Percentiles rank a stretch among this genome's conserved stretches.
phyloP scores from a whole-genome alignment of 2,888 invertebrate species.

The Salticus scenicus region DNA sequence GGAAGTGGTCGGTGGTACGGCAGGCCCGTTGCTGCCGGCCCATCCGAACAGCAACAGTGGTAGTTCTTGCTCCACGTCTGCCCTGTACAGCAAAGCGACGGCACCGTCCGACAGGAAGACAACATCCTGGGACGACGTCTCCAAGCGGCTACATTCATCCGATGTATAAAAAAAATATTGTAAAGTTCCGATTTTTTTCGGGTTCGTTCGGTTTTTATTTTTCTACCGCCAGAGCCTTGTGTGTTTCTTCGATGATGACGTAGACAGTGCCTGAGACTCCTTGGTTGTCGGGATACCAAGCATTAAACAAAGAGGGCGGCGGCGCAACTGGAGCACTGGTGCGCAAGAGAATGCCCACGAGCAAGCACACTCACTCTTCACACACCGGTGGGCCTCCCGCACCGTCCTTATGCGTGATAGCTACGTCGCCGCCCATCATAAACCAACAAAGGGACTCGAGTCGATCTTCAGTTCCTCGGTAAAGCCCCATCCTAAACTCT shows the following conservation, averaged over 20 bases:
- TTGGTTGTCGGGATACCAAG: constrained; percentile 59
- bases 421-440: constrained; percentile 46
- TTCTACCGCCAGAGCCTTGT: constrained; percentile 70
- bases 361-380: constrained; percentile 26
- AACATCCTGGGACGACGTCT: constrained; percentile 67
- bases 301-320: constrained; percentile 11
- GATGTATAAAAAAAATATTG: constrained; percentile 68
- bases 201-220: constrained; percentile 69
- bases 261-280: constrained; percentile 71
- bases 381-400: constrained; percentile 40
- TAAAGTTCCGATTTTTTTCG: constrained; percentile 46
- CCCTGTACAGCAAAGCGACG: constrained; percentile 33
- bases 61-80: constrained; percentile 47
- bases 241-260: constrained; percentile 61
- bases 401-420: constrained; percentile 49
- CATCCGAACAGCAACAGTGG: not conserved
- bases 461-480: constrained; percentile 68
- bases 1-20: constrained; percentile 56
- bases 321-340: constrained; percentile 12
- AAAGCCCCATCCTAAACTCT: constrained; percentile 45
- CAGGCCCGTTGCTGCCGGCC: constrained; percentile 21
- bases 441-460: constrained; percentile 52
- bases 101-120: constrained; percentile 46
- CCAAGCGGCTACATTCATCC: constrained; percentile 61
- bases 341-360: constrained; percentile 16